A percentile compares a stretch with the other conserved stretches of the same genome.
phyloP scores from a whole-genome alignment of 2,888 invertebrate genomes.

The Matsumyia berberina region DNA sequence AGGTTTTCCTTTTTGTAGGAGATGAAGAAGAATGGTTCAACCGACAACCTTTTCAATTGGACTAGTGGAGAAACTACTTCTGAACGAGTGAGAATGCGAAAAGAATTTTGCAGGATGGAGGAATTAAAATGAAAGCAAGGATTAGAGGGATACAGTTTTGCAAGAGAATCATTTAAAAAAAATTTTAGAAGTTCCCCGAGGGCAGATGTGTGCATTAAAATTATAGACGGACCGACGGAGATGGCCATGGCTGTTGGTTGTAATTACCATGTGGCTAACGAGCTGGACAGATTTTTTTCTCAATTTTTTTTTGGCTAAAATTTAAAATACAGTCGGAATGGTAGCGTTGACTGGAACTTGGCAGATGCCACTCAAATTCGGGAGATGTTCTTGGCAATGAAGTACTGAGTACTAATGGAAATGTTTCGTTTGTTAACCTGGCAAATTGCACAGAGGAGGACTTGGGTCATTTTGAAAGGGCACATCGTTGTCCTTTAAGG shows the following conservation, averaged over 20 bases:
- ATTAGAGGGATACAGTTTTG: slow-evolving; percentile 30
- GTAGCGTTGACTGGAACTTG: neutral
- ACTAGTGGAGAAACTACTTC: slow-evolving; percentile 37
- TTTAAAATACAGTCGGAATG: neutral
- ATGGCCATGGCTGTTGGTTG: slow-evolving; percentile 1
- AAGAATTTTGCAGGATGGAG: slow-evolving; percentile 1
- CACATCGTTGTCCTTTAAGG: too few species aligned
- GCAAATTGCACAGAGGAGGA: neutral
- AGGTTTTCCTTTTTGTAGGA: slow-evolving; percentile 19
- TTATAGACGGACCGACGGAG: slow-evolving; percentile 39
- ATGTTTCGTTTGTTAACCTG: neutral
- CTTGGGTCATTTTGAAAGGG: neutral
- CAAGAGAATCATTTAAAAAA: slow-evolving; percentile 46
- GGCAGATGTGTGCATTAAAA: slow-evolving; percentile 40
- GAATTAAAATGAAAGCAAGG: slow-evolving; percentile 37
- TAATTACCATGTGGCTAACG: slow-evolving; percentile 52
- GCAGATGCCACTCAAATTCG: neutral
- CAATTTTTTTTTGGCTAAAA: too few species aligned
- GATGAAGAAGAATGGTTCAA: slow-evolving; percentile 38
- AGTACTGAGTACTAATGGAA: neutral
- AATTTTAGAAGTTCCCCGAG: slow-evolving; percentile 21
- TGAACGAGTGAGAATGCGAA: slow-evolving; percentile 25
- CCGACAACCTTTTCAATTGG: slow-evolving; percentile 63
- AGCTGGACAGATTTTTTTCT: slow-evolving; percentile 36
- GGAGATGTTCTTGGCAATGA: neutral